A percentile compares a stretch with the other conserved stretches of the same genome.
phyloP scores from a whole-genome alignment of 2,888 invertebrate species.

The Sminthurinus aureus region DNA sequence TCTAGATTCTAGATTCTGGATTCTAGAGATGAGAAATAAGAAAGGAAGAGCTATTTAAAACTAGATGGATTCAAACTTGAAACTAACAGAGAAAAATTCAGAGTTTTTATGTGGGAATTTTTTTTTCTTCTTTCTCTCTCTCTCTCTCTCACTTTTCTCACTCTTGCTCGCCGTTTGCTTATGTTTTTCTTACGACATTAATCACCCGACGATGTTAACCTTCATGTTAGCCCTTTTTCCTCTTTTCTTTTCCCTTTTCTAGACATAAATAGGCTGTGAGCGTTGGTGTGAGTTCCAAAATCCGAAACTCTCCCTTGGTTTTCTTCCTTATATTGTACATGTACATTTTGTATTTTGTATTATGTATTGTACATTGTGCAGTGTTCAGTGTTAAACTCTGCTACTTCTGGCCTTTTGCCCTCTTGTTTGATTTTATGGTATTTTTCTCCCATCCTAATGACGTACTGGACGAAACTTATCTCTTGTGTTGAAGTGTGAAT shows the following conservation, averaged over 20 bases:
- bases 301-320: no score
- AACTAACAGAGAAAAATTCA: neutral
- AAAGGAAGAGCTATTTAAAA: constrained; percentile 20
- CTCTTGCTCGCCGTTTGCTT: constrained; percentile 15
- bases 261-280: constrained; percentile 29
- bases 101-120: constrained; percentile 20
- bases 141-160: constrained; percentile 11
- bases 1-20: neutral
- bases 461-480: constrained; percentile 37
- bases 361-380: neutral
- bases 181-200: constrained; percentile 38
- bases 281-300: no score
- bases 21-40: no score
- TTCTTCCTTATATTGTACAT: neutral
- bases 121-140: neutral
- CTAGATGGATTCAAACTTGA: constrained; percentile 17
- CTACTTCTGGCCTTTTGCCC: constrained; percentile 35
- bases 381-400: constrained; percentile 2
- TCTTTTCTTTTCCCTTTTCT: constrained; percentile 24
- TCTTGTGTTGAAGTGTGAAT: constrained; percentile 42
- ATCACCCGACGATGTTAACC: constrained; percentile 39
- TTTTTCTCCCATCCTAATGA: constrained; percentile 26
- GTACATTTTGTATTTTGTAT: neutral
- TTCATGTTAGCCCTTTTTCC: constrained; percentile 32
- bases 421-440: constrained; percentile 34